Evolutionary conservation across 1,140 invertebrate species (phyloP).

Genomic region (Diorhabda carinulata): DNA sequence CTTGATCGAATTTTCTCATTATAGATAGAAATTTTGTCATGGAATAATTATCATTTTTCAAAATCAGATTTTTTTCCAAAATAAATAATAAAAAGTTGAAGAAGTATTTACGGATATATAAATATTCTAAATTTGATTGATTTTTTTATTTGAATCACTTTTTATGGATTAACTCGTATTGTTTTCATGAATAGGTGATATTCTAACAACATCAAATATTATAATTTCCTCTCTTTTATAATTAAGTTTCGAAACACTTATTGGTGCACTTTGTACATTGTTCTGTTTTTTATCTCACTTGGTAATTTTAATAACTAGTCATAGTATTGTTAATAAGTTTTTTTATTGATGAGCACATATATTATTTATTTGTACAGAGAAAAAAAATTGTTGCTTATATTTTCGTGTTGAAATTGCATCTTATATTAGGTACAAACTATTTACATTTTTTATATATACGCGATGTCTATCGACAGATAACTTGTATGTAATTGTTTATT

Average conservation of each 20-base stretch:
- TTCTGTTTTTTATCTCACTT: constrained; percentile 22
- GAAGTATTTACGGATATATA: too few relatives aligned
- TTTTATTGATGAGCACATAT: constrained; percentile 12
- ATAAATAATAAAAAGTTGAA: too few relatives aligned
- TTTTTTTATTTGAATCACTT: constrained; percentile 20
- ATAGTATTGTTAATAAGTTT: constrained; percentile 36
- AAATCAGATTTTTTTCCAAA: too few relatives aligned
- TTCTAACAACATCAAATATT: neutral
- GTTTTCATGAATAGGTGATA: neutral
- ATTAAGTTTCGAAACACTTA: constrained; percentile 5
- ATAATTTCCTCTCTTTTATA: neutral
- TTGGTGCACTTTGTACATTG: constrained; percentile 14
- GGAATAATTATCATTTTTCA: too few relatives aligned
- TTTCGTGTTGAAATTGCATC: constrained; percentile 12
- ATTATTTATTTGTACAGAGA: constrained; percentile 38
- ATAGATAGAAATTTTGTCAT: too few relatives aligned
- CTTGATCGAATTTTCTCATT: too few relatives aligned
- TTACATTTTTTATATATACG: neutral
- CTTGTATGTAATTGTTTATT: too few relatives aligned
- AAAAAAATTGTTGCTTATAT: constrained; percentile 31
- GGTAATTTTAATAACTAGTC: constrained; percentile 31
- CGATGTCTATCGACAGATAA: too few relatives aligned
- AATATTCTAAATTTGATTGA: too few relatives aligned
- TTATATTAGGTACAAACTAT: constrained; percentile 16
- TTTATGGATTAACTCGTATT: constrained; percentile 6